Conservation (phyloP, 2,797 vertebrate genomes). For the Hypotaenidia philippensis region DNA sequence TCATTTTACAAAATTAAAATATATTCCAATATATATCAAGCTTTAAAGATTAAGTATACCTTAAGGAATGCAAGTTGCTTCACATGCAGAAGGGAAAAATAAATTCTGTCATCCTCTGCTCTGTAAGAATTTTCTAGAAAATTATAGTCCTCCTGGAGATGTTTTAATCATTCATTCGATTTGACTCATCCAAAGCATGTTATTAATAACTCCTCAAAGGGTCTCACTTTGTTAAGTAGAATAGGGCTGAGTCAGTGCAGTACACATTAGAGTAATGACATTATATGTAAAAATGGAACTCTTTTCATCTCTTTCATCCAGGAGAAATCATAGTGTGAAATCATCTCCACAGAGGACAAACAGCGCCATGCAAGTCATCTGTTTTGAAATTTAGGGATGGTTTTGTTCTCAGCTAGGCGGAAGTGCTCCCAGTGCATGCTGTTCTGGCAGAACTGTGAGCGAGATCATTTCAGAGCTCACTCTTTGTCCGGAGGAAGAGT, state of each 20-base stretch:
- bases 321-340: not conserved
- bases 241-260: not conserved
- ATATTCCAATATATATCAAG: not conserved
- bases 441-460: not conserved
- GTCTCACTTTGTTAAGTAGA: not conserved
- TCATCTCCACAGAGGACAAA: not conserved
- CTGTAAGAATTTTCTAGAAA: slow-evolving; percentile 32
- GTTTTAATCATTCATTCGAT: slow-evolving; percentile 46
- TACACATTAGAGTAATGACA: not conserved
- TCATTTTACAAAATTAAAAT: not conserved
- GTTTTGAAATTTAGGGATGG: not conserved
- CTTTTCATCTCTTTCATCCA: not conserved
- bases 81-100: not conserved
- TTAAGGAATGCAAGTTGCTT: not conserved
- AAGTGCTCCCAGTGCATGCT: not conserved
- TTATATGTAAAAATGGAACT: not conserved
- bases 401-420: not conserved
- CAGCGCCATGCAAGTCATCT: not conserved
- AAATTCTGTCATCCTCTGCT: not conserved
- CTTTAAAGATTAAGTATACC: slow-evolving; percentile 19
- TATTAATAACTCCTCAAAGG: slow-evolving; percentile 14
- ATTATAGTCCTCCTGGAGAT: not conserved
- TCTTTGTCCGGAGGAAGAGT: not conserved
- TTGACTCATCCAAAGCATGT: not conserved
- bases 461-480: not conserved